phyloP scores from a whole-genome alignment of 2,797 vertebrate genomes.

The Lerista edwardsae region DNA sequence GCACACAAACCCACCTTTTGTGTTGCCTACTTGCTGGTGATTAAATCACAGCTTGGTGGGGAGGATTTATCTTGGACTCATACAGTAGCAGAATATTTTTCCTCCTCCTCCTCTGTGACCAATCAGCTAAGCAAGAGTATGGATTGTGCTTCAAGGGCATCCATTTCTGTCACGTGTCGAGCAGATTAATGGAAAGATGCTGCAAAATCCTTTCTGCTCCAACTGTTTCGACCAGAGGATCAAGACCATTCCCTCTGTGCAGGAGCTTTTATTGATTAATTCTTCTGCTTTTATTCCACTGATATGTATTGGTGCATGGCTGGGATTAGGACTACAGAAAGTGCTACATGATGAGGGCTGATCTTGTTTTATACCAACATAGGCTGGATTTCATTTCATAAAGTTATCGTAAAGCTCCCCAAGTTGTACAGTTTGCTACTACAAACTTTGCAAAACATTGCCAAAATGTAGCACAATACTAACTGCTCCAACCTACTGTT shows the following conservation, averaged over 20 bases:
- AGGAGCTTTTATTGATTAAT: slow-evolving; percentile 55
- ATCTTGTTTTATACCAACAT: slow-evolving; percentile 6
- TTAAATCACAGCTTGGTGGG: slow-evolving; percentile 50
- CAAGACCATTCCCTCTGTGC: slow-evolving; percentile 47
- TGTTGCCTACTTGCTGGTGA: slow-evolving; percentile 44
- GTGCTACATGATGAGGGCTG: slow-evolving; percentile 14
- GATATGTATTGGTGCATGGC: slow-evolving; percentile 22
- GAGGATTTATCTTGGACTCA: slow-evolving; percentile 60
- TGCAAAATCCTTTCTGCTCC: slow-evolving; percentile 69
- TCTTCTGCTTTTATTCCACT: slow-evolving; percentile 46
- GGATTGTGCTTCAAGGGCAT: slow-evolving; percentile 59
- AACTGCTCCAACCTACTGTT: no score
- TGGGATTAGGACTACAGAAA: slow-evolving; percentile 31
- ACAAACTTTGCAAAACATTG: not conserved
- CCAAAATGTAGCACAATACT: no score
- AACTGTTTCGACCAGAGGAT: slow-evolving; percentile 63
- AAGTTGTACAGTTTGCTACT: not conserved
- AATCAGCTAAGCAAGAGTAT: slow-evolving; percentile 60
- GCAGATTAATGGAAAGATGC: slow-evolving; percentile 65
- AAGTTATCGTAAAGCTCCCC: not conserved
- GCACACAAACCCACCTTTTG: not conserved
- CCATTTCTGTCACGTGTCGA: slow-evolving; percentile 50
- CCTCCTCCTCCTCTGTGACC: slow-evolving; percentile 50
- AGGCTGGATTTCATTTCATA: not conserved
- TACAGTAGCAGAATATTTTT: slow-evolving; percentile 48